A percentile compares a stretch with the other conserved stretches of the same genome.
phyloP scores from a whole-genome alignment of 2,888 invertebrate species.

The Callinectes sapidus region DNA sequence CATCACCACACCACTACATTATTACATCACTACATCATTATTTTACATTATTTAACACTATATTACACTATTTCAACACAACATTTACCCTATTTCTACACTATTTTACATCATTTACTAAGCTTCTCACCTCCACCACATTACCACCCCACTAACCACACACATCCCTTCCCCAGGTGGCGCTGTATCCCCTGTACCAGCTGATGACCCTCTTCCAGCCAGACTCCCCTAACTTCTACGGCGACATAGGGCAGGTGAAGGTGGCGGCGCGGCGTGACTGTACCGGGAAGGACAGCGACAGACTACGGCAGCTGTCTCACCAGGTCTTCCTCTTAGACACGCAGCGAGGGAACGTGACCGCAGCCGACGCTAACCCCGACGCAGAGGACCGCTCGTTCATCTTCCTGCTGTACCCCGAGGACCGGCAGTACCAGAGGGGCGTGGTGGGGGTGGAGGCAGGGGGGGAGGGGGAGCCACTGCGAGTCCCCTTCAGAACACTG shows the following conservation, averaged over 20 bases:
- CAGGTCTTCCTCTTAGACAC: slow-evolving; percentile 84
- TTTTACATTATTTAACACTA: too few relatives aligned
- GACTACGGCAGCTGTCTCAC: slow-evolving; percentile 90
- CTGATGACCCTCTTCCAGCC: slow-evolving; percentile 92
- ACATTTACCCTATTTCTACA: too few relatives aligned
- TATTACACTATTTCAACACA: too few relatives aligned
- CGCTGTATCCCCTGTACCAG: slow-evolving; percentile 90
- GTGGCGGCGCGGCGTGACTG: slow-evolving; percentile 94
- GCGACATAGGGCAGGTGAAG: slow-evolving; percentile 89
- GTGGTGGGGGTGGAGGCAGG: neutral
- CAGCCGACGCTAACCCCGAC: slow-evolving; percentile 70
- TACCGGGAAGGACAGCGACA: slow-evolving; percentile 87
- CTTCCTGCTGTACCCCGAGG: slow-evolving; percentile 85
- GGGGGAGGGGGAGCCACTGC: slow-evolving; percentile 76
- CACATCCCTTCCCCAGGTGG: slow-evolving; percentile 79
- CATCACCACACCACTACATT: too few relatives aligned
- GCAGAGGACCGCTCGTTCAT: slow-evolving; percentile 90
- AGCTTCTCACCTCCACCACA: too few relatives aligned
- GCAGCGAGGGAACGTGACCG: slow-evolving; percentile 76
- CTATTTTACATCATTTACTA: too few relatives aligned
- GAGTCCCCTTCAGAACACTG: slow-evolving; percentile 91
- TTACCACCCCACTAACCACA: neutral
- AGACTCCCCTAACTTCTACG: slow-evolving; percentile 95
- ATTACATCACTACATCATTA: too few relatives aligned
- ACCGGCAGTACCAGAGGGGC: slow-evolving; percentile 59